Percentiles rank a stretch among this genome's conserved stretches.
Conservation (phyloP, 2,888 invertebrate genomes). For the Trachelus troglodyta region DNA sequence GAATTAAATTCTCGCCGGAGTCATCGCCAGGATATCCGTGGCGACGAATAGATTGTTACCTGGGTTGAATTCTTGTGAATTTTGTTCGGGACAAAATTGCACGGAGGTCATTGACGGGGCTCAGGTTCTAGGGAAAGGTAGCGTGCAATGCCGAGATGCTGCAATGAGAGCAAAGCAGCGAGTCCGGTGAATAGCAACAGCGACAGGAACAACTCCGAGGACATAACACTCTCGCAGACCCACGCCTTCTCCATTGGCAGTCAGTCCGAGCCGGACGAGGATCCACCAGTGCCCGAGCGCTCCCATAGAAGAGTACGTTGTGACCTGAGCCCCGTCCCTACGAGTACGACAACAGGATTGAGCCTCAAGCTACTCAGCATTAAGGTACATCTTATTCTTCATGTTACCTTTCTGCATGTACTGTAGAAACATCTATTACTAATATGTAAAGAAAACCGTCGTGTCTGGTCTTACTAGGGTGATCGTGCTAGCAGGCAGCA, state of each 20-base stretch:
- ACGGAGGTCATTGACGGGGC: background rate
- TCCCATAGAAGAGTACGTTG: conserved; percentile 62
- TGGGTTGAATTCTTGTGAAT: background rate
- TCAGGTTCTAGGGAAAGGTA: background rate
- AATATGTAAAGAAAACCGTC: background rate
- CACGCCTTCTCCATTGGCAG: conserved; percentile 51
- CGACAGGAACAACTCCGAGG: conserved; percentile 49
- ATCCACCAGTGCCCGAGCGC: conserved; percentile 54
- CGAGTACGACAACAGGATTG: conserved; percentile 54
- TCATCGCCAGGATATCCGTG: background rate
- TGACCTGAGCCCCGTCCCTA: conserved; percentile 62
- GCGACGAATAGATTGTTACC: background rate
- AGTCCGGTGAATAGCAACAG: conserved; percentile 59
- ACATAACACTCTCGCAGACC: conserved; percentile 54
- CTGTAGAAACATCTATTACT: background rate
- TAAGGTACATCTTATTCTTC: conserved; percentile 47
- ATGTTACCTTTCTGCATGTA: background rate
- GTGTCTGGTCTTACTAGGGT: conserved; percentile 53
- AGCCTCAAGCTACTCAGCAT: conserved; percentile 59
- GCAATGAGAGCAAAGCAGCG: conserved; percentile 63
- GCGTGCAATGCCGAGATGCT: conserved; percentile 66
- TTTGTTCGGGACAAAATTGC: background rate
- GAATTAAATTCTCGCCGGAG: background rate
- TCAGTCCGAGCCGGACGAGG: conserved; percentile 55
- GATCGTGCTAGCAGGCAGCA: conserved; percentile 44